Evolutionary conservation across 2,797 vertebrate species (phyloP).

Genomic region (Megalops cyprinoides): DNA sequence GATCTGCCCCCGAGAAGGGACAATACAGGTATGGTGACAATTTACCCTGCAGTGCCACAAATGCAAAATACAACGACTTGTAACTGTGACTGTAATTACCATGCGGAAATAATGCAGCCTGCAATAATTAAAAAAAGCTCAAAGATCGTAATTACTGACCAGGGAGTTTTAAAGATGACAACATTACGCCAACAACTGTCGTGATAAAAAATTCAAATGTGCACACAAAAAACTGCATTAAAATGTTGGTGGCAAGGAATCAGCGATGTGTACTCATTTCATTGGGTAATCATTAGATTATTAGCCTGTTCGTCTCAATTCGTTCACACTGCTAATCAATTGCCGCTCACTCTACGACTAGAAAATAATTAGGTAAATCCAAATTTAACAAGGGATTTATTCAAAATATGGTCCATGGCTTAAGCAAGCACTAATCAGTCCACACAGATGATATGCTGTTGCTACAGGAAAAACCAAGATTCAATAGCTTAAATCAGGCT

Average conservation of each 20-base stretch:
- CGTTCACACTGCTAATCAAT: constrained; percentile 69
- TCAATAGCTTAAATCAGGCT: not conserved
- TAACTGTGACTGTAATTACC: constrained; percentile 58
- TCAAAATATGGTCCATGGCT: not conserved
- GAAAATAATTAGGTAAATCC: constrained; percentile 66
- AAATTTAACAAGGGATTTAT: constrained; percentile 10
- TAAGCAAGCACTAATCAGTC: not conserved
- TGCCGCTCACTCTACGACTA: constrained; percentile 55
- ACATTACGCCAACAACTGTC: constrained; percentile 56
- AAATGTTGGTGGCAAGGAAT: constrained; percentile 34
- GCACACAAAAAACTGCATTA: not conserved
- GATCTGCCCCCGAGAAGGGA: not conserved
- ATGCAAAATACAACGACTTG: not conserved
- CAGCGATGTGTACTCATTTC: constrained; percentile 50
- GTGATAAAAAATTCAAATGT: constrained; percentile 57
- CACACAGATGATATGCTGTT: too few species aligned
- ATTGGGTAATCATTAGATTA: constrained; percentile 75
- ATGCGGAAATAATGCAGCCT: constrained; percentile 51
- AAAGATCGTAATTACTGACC: constrained; percentile 58
- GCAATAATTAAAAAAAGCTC: constrained; percentile 45
- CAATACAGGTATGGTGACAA: not conserved
- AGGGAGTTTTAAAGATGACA: constrained; percentile 45
- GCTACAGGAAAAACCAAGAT: not conserved
- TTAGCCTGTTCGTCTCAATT: constrained; percentile 72
- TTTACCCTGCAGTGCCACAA: not conserved